Conservation (phyloP, 2,113 vertebrate species). For the Pachyramphus minor region DNA sequence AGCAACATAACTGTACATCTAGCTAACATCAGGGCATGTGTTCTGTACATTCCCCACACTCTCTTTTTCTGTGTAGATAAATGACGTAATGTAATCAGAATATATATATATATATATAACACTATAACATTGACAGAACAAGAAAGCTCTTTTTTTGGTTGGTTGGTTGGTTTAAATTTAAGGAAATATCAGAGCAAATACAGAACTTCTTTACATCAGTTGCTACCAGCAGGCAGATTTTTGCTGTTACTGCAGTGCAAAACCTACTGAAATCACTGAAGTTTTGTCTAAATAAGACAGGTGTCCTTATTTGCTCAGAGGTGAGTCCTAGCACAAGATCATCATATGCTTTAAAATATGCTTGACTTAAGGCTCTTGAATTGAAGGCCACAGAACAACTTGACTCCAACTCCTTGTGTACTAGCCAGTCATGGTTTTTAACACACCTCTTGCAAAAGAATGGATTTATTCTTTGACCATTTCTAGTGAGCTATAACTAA, state of each 20-base stretch:
- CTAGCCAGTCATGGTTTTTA: not conserved
- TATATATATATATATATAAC: not conserved
- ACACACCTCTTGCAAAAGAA: not conserved
- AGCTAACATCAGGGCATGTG: not conserved
- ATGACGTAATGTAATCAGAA: not conserved
- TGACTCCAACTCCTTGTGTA: not conserved
- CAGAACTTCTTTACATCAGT: not conserved
- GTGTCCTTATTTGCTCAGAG: not conserved
- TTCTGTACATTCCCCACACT: not conserved
- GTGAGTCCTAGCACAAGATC: not conserved
- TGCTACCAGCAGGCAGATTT: not conserved
- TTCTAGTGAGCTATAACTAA: not conserved
- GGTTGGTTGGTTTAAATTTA: not conserved
- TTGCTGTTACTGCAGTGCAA: not conserved
- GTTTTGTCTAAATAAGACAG: not conserved
- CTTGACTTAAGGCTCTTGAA: not conserved
- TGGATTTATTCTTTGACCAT: not conserved
- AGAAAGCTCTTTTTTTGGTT: not conserved
- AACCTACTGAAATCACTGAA: not conserved
- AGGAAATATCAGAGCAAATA: not conserved
- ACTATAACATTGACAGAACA: not conserved
- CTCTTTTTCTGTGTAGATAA: not conserved
- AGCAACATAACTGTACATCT: not conserved
- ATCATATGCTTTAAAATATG: not conserved
- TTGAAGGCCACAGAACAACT: not conserved